A percentile compares a stretch with the other conserved stretches of the same genome.
Evolutionary conservation across 2,888 invertebrate species (phyloP).

Genomic region (Nebria salina): DNA sequence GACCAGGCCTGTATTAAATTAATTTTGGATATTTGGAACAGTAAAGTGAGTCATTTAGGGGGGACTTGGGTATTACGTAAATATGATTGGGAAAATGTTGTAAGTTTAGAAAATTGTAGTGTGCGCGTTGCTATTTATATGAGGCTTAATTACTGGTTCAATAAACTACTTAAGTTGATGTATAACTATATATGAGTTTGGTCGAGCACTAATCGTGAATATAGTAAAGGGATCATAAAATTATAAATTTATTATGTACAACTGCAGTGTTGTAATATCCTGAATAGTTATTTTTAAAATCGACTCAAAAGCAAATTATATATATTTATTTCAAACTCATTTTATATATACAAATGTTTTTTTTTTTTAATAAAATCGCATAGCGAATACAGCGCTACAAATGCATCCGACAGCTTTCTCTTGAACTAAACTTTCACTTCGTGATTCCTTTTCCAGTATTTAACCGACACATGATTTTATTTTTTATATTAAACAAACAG

Average conservation of each 20-base stretch:
- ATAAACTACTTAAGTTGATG: neutral
- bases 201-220: neutral
- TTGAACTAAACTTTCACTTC: neutral
- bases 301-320: neutral
- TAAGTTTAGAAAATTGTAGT: too few relatives aligned
- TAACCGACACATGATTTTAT: too few relatives aligned
- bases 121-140: neutral
- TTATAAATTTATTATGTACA: neutral
- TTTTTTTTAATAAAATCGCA: neutral
- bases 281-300: too few relatives aligned
- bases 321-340: neutral
- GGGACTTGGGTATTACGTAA: too few relatives aligned
- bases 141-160: neutral
- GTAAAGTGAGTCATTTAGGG: too few relatives aligned
- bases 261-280: neutral
- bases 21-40: neutral
- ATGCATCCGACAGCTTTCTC: neutral
- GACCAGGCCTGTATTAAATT: slow-evolving; percentile 13
- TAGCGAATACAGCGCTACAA: neutral
- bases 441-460: neutral
- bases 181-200: neutral
- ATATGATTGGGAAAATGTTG: too few relatives aligned
- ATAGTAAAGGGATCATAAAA: neutral
- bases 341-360: neutral
- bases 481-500: too few relatives aligned